Percentiles rank a stretch among this genome's conserved stretches.
phyloP scores from a whole-genome alignment of 2,113 vertebrate genomes.

The Upupa epops region DNA sequence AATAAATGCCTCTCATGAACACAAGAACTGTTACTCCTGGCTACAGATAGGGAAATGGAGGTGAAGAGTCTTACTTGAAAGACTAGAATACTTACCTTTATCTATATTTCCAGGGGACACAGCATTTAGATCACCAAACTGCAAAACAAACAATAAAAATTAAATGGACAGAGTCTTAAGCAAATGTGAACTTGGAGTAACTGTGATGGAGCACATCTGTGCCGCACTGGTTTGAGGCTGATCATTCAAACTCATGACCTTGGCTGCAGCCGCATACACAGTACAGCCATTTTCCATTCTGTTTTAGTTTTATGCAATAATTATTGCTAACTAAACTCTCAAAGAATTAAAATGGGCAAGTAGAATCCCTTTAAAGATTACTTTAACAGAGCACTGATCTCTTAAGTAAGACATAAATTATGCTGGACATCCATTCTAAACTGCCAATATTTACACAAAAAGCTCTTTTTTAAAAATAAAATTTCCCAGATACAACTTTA shows the following conservation, averaged over 20 bases:
- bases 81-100: conserved; percentile 76
- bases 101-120: conserved; percentile 84
- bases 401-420: not conserved
- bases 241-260: not conserved
- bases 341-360: not conserved
- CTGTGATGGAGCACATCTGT: not conserved
- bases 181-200: not conserved
- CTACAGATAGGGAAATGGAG: not conserved
- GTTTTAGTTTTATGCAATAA: conserved; percentile 4
- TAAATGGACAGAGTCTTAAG: conserved; percentile 15
- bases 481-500: not conserved
- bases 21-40: not conserved
- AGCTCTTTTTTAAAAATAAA: not conserved
- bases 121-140: conserved; percentile 85
- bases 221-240: not conserved
- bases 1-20: not conserved
- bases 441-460: not conserved
- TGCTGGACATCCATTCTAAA: not conserved
- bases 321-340: conserved; percentile 3
- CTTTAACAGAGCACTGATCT: not conserved
- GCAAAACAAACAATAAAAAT: conserved; percentile 64
- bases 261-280: not conserved
- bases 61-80: not conserved
- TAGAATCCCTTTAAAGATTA: not conserved
- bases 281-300: not conserved